Base-by-base conservation (phyloP, 2,888 invertebrate genomes). In the Holacanthella duospinosa region DNA sequence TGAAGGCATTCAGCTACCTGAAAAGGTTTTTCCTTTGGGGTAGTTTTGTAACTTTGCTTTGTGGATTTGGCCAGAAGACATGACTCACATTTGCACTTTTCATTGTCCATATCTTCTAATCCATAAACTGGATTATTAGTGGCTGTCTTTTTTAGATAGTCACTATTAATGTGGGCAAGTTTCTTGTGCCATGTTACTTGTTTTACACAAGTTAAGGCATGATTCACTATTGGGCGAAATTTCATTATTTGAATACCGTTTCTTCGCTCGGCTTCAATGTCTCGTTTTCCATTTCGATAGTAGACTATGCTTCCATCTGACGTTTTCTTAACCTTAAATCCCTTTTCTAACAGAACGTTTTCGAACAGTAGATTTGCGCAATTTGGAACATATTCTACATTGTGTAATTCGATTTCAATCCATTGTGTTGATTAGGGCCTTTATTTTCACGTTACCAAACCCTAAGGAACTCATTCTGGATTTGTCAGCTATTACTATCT, bases 131-230 rank as follows among this genome's bases (percentile, higher is more conserved):
- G 65, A 29, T 43, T 36, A 21, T 65, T 43, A 1, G 56, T n/a
- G 16, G 60, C 65, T 21, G 67, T 62, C 2, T 58, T 25, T 24
- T 36, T 58, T 3, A 67, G 24, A 26, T 25, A 65, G n/a, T 57
- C 9, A 1, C 1, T 24, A 29, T 67, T 67, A 1, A 67, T 53
- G 29, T 67, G 67, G 0, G 27, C 63, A 12, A 65, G 27, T 44
- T 65, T 26, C 29, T 67, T 61, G 27, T 67, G 67, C 64, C 65
- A 65, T 6, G 28, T n/a, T n/a, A n/a, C n/a, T n/a, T n/a, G n/a
- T n/a, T n/a, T n/a, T n/a, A n/a, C n/a, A n/a, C n/a, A n/a, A 12
- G 19, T 44, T 55, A 61, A 27, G 1, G 63, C 63, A 25, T 21
- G 29, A 9, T 59, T 63, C 21, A 29, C 29, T 1, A 63, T 25